Conservation (phyloP, 2,797 vertebrate genomes). For the Pristis pectinata region DNA sequence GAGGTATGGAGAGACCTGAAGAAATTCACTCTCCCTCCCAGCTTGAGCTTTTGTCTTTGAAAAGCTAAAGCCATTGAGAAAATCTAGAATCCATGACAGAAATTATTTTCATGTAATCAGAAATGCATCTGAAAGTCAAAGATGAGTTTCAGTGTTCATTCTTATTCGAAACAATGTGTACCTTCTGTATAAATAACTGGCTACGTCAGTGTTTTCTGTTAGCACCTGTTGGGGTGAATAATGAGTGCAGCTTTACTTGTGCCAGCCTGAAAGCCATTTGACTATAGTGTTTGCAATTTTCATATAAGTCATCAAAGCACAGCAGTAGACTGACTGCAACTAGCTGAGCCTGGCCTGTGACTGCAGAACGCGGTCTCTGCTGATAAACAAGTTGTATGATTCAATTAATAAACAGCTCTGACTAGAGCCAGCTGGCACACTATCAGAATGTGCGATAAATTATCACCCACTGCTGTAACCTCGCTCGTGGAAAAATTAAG, state of each 20-base stretch:
- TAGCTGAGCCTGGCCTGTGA: slow-evolving; percentile 49
- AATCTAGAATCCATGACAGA: not conserved
- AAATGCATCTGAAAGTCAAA: not conserved
- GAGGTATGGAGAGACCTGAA: not conserved
- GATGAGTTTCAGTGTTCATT: not conserved
- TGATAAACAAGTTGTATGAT: slow-evolving; percentile 70
- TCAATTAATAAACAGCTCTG: slow-evolving; percentile 75
- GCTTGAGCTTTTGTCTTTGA: not conserved
- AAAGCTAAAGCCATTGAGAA: not conserved
- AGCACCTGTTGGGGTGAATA: not conserved
- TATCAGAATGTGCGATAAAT: slow-evolving; percentile 73
- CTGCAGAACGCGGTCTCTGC: slow-evolving; percentile 54
- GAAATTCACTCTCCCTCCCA: not conserved
- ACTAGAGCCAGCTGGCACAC: slow-evolving; percentile 66
- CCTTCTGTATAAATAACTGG: slow-evolving; percentile 19
- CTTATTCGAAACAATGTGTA: not conserved
- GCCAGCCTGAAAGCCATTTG: not conserved
- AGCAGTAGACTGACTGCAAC: slow-evolving; percentile 41
- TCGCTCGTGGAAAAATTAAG: slow-evolving; percentile 54
- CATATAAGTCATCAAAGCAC: slow-evolving; percentile 22
- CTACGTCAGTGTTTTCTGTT: slow-evolving; percentile 19
- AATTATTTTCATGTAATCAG: not conserved
- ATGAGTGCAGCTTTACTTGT: not conserved
- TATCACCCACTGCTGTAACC: slow-evolving; percentile 60
- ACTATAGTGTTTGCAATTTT: slow-evolving; percentile 17